A percentile compares a stretch with the other conserved stretches of the same genome.
phyloP scores from a whole-genome alignment of 2,888 invertebrate species.

The Xiphydria camelus region DNA sequence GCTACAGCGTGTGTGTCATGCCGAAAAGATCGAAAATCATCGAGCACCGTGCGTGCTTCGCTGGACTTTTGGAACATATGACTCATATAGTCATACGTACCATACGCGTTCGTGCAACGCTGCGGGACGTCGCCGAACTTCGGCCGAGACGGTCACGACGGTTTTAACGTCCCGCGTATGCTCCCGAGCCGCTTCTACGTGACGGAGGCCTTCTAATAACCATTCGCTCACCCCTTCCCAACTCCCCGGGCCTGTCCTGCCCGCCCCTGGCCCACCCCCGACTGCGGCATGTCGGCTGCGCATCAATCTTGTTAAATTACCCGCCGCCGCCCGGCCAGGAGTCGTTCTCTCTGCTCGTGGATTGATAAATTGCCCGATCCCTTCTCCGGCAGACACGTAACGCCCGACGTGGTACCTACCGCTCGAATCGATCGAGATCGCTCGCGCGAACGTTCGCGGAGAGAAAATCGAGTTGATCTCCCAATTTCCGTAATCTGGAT shows the following conservation, averaged over 20 bases:
- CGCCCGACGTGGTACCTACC: constrained; percentile 39
- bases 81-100: too few relatives aligned
- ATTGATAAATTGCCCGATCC: constrained; percentile 56
- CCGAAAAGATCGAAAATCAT: too few relatives aligned
- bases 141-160: too few relatives aligned
- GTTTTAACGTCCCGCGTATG: constrained; percentile 34
- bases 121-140: too few relatives aligned
- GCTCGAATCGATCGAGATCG: constrained; percentile 44
- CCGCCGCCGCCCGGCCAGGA: constrained; percentile 53
- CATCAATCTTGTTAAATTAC: constrained; percentile 58
- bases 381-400: constrained; percentile 47
- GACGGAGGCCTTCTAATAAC: constrained; percentile 51
- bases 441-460: too few relatives aligned
- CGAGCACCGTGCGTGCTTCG: too few relatives aligned
- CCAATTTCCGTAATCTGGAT: too few relatives aligned
- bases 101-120: too few relatives aligned
- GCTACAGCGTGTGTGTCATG: too few relatives aligned
- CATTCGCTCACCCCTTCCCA: constrained; percentile 46
- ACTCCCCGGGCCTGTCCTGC: constrained; percentile 16
- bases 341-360: constrained; percentile 40
- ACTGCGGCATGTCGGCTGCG: constrained; percentile 54
- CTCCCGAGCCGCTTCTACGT: constrained; percentile 42
- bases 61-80: too few relatives aligned
- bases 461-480: constrained; percentile 54
- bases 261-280: constrained; percentile 16